Evolutionary conservation across 2,888 invertebrate species (phyloP), one percentile per base, ranked within the genome.

Genomic region (Troides helena): DNA sequence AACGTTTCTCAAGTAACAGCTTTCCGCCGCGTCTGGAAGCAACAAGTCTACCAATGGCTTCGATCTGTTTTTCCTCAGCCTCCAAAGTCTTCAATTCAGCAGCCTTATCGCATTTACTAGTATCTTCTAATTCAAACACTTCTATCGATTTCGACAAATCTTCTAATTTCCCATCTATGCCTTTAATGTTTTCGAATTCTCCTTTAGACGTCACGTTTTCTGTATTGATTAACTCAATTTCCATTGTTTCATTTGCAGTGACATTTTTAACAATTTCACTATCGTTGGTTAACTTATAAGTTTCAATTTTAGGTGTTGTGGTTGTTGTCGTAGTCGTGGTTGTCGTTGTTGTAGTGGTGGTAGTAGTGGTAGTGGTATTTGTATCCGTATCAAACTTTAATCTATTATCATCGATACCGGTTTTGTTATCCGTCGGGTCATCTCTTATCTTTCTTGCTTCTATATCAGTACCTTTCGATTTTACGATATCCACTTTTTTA

Each of bases 1-100:
- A 88, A 39, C 89, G 76, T 73, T 92, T 92, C 67, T 92, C 90
- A 71, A 93, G 53, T 36, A 89, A 79, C 0, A 93, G 72, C 71
- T 89, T 90, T 0, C 86, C 85, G 0, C 87, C 90, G 43, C 92
- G 82, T 67, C 86, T 83, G 0, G 89, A 85, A 2, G 92, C 92
- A 73, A 93, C 67, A 21, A 92, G 79, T 72, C 93, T 83, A 0
- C 93, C 93, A 36, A 93, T 91, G 39, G 89, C 93, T 78, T 93
- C 93, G 57, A 93, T 93, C 74, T 93, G 93, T 65, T 83, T 85
- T 67, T 93, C 93, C 79, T 93, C 93, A 0, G 93, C 92, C 76
- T 92, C 89, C 62, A 93, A 79, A 60, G 88, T 88, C 78, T 88
- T 93, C 1, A 87, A 74, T 74, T 91, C 85, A 0, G 88, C 75